A percentile compares a stretch with the other conserved stretches of the same genome.
These are phyloP conservation scores for Drosophila hydei DNA, from an alignment of 1,140 invertebrate species.

Conservation along the genomic window DNA sequence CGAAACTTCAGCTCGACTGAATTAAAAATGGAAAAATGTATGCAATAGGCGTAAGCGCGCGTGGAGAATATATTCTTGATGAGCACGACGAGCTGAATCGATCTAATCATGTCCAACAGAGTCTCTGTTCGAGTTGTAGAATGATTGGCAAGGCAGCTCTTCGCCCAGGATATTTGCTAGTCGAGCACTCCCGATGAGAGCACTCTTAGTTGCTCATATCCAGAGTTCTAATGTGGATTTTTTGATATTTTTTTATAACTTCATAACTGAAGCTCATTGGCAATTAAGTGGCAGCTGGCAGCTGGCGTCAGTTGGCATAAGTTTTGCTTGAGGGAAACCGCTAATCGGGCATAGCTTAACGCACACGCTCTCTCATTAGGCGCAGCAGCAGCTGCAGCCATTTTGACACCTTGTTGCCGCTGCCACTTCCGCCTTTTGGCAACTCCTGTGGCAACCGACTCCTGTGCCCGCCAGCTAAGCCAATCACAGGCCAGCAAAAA, in stretches of 20 bases:
- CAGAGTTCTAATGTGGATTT: too few relatives aligned
- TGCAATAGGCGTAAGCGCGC: too few relatives aligned
- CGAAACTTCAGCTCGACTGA: too few relatives aligned
- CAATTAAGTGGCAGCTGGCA: constrained; percentile 17
- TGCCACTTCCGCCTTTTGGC: constrained; percentile 20
- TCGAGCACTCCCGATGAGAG: too few relatives aligned
- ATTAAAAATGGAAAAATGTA: too few relatives aligned
- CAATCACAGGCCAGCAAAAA: constrained; percentile 3
- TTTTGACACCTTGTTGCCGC: constrained; percentile 39
- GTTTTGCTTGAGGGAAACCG: constrained; percentile 19
- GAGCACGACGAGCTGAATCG: too few relatives aligned
- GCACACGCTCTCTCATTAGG: neutral
- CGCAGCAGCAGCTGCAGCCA: constrained; percentile 10
- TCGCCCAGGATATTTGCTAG: too few relatives aligned
- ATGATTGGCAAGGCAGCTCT: too few relatives aligned
- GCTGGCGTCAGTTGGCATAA: constrained; percentile 2
- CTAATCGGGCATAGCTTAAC: constrained; percentile 17
- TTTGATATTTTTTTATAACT: neutral
- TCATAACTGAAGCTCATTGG: constrained; percentile 19
- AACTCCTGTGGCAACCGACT: neutral
- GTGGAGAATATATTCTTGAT: too few relatives aligned
- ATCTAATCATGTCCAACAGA: too few relatives aligned
- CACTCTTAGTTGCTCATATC: too few relatives aligned
- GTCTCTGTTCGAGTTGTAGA: too few relatives aligned
- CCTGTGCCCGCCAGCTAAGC: constrained; percentile 1